Evolutionary conservation across 2,797 vertebrate species (phyloP), one percentile per base, ranked within the genome.

Genomic region (Nothura maculosa): DNA sequence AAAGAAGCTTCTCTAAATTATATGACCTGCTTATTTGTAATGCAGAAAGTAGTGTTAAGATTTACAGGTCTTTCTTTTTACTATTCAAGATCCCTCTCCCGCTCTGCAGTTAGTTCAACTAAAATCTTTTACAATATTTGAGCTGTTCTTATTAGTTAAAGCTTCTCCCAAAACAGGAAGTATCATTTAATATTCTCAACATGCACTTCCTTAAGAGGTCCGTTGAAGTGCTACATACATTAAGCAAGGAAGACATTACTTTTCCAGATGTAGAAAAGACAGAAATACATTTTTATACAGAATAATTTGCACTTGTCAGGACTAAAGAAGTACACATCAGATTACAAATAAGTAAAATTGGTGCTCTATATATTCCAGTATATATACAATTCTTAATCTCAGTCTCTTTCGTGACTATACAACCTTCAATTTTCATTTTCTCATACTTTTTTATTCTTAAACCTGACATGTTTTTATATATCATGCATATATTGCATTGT

Each of bases 101-200:
- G 42, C 16, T 63, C 54, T 16, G 67, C 34, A 76, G 24, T 75
- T 79, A 78, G 70, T 86, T 87, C 58, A 82, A n/a, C 43, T 38
- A 85, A 93, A 82, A 60, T 8, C 17, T 84, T 85, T 68, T 40
- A 75, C 9, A 68, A 27, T 72, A 81, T 27, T 50, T 83, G 47
- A 85, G 75, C 3, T 82, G 92, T 88, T 88, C 70, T 70, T 90
- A 32, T 54, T 85, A 87, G 55, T 92, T 92, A 92, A 80, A 40
- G 24, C 12, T 77, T 74, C 48, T 87, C 43, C 57, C 75, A 57
- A 76, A 86, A 57, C 24, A 85, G 15, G 21, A 17, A 81, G 8
- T 30, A 89, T 55, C 40, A 69, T 85, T 73, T 87, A 38, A 64
- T 73, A 60, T 9, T 60, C 34, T 32, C 55, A 83, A 45, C 21